Base-by-base conservation (phyloP, 1,140 invertebrate genomes). In the Trichoplusia ni region DNA sequence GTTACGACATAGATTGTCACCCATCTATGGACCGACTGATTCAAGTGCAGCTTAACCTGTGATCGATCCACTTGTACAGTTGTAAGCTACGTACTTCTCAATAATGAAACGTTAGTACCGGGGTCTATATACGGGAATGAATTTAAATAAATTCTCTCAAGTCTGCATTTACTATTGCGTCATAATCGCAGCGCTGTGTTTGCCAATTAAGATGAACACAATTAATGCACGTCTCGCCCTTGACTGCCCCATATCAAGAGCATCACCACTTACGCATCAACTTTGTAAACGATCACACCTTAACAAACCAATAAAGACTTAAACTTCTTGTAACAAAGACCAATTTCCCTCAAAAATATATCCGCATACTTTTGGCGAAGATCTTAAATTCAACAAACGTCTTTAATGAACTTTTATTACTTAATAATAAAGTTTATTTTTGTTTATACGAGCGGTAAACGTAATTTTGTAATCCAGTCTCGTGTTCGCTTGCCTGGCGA, bases 181-280 rank as follows among this genome's bases (percentile, higher is more conserved):
- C 8, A 11, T 16, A 23, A 19, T 31, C 44, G 14, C 38, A 33
- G 21, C 9, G 23, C 13, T 35, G 21, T 19, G 13, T 21, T 47
- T 58, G 42, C 29, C 51, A 64, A 56, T 64, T 56, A 64, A 37
- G 31, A 29, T n/a, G 14, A 13, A 19, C 23, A 27, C 7, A 9
- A 42, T 46, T 6, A 14, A 27, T 16, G 59, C 31, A 9, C 13
- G 51, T 31, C 6, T 44, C 42, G 66, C 47, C 72, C 69, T 75
- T 75, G 66, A 61, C 69, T 76, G 71, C 40, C 40, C 69, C 77
- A 72, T 79, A 68, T 71, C 27, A 7, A 31, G 6, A 2, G 8
- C 35, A 37, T 25, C 29, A 29, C n/a, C 23, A 31, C 16, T 18
- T 18, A 49, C 33, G 23, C 29, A 42, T 25, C 29, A 51, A 27